phyloP scores from a whole-genome alignment of 1,140 invertebrate genomes.

The Subanguina moxae region DNA sequence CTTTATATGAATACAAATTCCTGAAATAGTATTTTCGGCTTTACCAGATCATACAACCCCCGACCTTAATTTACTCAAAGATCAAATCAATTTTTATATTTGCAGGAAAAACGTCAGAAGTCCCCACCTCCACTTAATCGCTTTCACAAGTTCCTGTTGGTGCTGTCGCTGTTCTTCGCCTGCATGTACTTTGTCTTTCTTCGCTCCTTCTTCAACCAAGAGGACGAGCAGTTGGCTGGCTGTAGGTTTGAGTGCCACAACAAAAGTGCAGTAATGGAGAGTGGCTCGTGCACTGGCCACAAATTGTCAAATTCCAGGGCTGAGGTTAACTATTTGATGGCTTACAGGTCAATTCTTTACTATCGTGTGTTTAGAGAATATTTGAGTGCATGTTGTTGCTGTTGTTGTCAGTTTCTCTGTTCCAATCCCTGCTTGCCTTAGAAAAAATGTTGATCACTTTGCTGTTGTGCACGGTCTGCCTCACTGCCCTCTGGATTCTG shows the following conservation, averaged over 20 bases:
- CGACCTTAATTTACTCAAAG: constrained; percentile 7
- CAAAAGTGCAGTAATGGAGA: constrained; percentile 10
- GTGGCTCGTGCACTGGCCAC: neutral
- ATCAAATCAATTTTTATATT: neutral
- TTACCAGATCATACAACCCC: too few species aligned
- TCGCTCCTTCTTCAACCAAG: constrained; percentile 28
- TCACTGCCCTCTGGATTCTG: constrained; percentile 45
- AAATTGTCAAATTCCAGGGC: neutral
- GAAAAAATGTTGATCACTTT: constrained; percentile 52
- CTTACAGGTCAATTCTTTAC: neutral
- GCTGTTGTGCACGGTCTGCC: constrained; percentile 32
- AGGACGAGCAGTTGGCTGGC: neutral
- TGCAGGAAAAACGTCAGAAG: constrained; percentile 7
- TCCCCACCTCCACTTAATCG: constrained; percentile 14
- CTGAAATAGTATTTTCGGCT: too few species aligned
- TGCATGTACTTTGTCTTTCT: constrained; percentile 46
- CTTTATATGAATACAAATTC: too few species aligned
- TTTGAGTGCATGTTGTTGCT: constrained; percentile 54
- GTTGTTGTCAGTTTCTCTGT: constrained; percentile 52
- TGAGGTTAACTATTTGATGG: neutral
- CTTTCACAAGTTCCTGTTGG: constrained; percentile 40
- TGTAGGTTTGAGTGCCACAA: constrained; percentile 20
- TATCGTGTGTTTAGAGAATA: constrained; percentile 32
- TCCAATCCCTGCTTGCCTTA: constrained; percentile 53
- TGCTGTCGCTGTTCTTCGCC: constrained; percentile 32